Conservation (phyloP, 2,888 invertebrate genomes). For the Sipha maydis region DNA sequence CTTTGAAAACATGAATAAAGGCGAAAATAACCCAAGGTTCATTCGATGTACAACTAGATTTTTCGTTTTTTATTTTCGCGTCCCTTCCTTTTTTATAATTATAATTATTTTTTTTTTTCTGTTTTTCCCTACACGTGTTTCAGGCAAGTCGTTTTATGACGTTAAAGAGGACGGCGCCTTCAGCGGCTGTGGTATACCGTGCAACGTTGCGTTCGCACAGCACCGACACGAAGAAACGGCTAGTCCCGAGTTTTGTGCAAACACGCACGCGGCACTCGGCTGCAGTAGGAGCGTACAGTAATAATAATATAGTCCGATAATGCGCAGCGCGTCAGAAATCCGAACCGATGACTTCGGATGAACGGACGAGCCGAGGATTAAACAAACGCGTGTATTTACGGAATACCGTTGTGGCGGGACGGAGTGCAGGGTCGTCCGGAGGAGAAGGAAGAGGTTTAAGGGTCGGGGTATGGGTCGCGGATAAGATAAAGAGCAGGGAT, state of each 20-base stretch:
- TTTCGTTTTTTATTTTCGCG: not conserved
- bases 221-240: slow-evolving; percentile 10
- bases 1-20: not conserved
- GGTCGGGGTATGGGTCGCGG: not conserved
- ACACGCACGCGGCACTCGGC: slow-evolving; percentile 16
- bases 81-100: not conserved
- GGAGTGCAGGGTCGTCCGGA: too few relatives aligned
- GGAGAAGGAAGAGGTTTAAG: not conserved
- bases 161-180: not conserved
- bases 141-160: not conserved
- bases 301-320: not conserved
- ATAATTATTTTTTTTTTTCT: not conserved
- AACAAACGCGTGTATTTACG: not conserved
- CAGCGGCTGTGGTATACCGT: not conserved
- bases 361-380: slow-evolving; percentile 2
- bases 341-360: slow-evolving; percentile 44
- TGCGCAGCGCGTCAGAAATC: slow-evolving; percentile 11
- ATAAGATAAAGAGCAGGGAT: too few relatives aligned
- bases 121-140: not conserved
- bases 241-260: slow-evolving; percentile 38
- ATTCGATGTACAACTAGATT: slow-evolving; percentile 6
- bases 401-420: too few relatives aligned
- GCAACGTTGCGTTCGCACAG: not conserved
- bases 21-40: slow-evolving; percentile 5
- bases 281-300: not conserved